phyloP scores from a whole-genome alignment of 23 tunicate genomes.

The Trididemnum miniatum region DNA sequence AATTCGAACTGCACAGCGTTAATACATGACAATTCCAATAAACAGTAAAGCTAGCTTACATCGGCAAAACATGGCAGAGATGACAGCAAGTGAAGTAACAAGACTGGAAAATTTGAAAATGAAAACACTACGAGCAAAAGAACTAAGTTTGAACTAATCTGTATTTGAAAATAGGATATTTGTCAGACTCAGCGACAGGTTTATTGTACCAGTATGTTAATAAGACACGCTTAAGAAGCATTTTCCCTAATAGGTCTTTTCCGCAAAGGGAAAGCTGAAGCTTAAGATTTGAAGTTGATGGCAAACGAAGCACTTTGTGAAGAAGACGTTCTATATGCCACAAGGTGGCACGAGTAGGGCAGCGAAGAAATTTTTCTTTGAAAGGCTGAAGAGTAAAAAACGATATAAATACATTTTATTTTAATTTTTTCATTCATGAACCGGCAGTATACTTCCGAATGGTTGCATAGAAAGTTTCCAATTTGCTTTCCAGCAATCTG shows the following conservation, averaged over 20 bases:
- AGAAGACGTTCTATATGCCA: slow-evolving; percentile 46
- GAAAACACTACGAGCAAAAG: too few relatives aligned
- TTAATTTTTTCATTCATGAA: too few relatives aligned
- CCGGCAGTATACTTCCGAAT: too few relatives aligned
- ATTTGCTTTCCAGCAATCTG: too few relatives aligned
- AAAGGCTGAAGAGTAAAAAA: slow-evolving; percentile 26
- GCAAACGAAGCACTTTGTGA: neutral
- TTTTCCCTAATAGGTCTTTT: neutral
- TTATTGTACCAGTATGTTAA: slow-evolving; percentile 5
- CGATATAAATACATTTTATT: neutral
- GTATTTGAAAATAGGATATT: slow-evolving; percentile 12
- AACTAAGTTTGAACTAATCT: too few relatives aligned
- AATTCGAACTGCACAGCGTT: too few relatives aligned
- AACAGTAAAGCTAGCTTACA: too few relatives aligned
- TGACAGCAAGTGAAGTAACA: too few relatives aligned
- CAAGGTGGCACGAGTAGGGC: slow-evolving; percentile 71
- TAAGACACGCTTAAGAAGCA: slow-evolving; percentile 1
- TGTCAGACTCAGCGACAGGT: neutral
- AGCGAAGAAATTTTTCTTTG: slow-evolving; percentile 54
- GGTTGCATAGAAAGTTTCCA: too few relatives aligned
- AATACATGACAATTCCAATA: too few relatives aligned
- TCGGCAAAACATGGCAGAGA: too few relatives aligned
- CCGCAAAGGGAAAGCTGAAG: slow-evolving; percentile 5
- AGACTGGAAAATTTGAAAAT: too few relatives aligned
- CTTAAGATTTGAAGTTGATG: neutral